Evolutionary conservation across 2,797 vertebrate genomes (phyloP).

Genomic region (Mus minutoides): DNA sequence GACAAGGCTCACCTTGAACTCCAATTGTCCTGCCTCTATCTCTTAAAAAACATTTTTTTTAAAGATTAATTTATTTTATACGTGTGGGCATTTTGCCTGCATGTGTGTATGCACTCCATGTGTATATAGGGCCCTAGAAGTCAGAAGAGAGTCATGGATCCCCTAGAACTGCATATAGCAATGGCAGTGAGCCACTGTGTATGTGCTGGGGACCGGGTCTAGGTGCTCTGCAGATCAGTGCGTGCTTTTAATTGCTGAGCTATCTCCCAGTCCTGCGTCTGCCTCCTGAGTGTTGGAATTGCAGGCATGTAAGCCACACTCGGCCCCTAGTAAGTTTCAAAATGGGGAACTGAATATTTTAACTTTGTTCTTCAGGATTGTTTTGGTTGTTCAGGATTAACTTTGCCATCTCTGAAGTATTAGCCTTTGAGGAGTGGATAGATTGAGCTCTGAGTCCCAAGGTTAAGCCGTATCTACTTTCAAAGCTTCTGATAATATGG

Average conservation of each 20-base stretch:
- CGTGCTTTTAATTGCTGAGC: not conserved
- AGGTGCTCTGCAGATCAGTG: not conserved
- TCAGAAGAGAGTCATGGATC: not conserved
- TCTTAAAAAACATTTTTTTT: not conserved
- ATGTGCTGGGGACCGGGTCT: not conserved
- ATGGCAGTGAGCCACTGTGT: not conserved
- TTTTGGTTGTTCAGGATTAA: not conserved
- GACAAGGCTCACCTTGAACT: not conserved
- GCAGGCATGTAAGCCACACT: not conserved
- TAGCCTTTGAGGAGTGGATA: not conserved
- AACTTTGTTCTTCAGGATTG: not conserved
- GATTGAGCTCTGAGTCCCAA: not conserved
- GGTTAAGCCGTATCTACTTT: not conserved
- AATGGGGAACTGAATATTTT: not conserved
- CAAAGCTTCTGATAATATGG: not conserved
- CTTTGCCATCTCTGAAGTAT: slow-evolving; percentile 6
- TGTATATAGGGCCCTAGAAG: not conserved
- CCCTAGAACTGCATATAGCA: not conserved
- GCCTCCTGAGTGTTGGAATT: not conserved
- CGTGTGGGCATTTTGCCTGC: not conserved
- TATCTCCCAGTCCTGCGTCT: not conserved
- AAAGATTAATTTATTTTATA: not conserved
- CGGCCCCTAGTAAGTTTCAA: slow-evolving; percentile 9
- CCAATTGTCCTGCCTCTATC: not conserved
- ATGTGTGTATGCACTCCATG: not conserved